These are phyloP conservation scores for Phortica okadai DNA, from an alignment of 2,888 invertebrate species.

Conservation along the genomic window DNA sequence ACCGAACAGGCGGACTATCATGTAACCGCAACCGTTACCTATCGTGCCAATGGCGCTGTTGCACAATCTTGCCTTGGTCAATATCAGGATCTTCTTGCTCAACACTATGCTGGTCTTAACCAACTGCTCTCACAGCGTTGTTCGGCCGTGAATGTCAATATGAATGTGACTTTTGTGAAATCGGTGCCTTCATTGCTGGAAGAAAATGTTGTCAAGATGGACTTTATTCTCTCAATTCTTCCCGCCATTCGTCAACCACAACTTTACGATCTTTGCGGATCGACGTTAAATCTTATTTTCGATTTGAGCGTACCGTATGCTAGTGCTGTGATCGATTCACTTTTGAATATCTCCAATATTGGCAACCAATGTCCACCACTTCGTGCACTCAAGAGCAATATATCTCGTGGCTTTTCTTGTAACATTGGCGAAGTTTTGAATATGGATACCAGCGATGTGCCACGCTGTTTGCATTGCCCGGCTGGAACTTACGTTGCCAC, in stretches of 20 bases:
- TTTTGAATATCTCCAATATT: conserved; percentile 91
- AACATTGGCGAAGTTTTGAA: conserved; percentile 95
- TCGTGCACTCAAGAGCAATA: conserved; percentile 89
- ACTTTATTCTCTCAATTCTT: conserved; percentile 90
- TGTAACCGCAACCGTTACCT: conserved; percentile 89
- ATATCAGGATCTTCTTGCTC: conserved; percentile 88
- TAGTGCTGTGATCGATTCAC: conserved; percentile 91
- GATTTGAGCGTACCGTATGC: conserved; percentile 95
- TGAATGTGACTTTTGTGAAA: conserved; percentile 93
- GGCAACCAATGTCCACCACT: conserved; percentile 95
- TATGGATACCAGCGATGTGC: conserved; percentile 93
- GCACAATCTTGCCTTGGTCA: conserved; percentile 89
- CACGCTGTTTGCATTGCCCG: conserved; percentile 96
- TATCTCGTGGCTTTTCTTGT: conserved; percentile 93
- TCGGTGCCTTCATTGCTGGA: conserved; percentile 87
- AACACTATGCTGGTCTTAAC: conserved; percentile 88
- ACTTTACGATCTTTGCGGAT: conserved; percentile 95
- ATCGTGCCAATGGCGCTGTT: conserved; percentile 93
- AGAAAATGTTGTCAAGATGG: conserved; percentile 92
- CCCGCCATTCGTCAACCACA: conserved; percentile 94
- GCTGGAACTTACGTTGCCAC: conserved; percentile 95
- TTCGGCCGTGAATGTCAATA: conserved; percentile 95
- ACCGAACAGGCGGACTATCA: conserved; percentile 97
- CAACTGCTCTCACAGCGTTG: conserved; percentile 91
- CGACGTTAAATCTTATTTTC: conserved; percentile 93